phyloP scores from a whole-genome alignment of 2,888 invertebrate species.

The Orthonevra nobilis region DNA sequence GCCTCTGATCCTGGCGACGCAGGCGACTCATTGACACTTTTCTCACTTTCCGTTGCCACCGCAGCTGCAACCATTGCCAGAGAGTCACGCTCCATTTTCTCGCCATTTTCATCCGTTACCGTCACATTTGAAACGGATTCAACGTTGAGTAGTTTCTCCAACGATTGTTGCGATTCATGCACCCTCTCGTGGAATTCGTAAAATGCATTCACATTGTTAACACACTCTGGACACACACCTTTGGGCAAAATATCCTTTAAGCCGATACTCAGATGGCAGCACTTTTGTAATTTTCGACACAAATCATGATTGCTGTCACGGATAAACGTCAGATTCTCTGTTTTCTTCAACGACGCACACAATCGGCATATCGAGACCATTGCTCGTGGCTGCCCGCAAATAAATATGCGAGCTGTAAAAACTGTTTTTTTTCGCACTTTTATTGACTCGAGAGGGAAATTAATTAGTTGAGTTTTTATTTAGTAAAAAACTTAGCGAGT shows the following conservation, averaged over 20 bases:
- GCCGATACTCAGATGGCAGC: slow-evolving; percentile 72
- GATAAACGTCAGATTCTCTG: slow-evolving; percentile 68
- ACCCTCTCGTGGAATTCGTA: slow-evolving; percentile 73
- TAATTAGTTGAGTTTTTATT: too few species aligned
- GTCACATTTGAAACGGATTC: neutral
- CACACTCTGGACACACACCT: slow-evolving; percentile 73
- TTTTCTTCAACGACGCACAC: slow-evolving; percentile 74
- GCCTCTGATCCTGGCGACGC: neutral
- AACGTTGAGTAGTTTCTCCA: slow-evolving; percentile 61
- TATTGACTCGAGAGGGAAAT: too few species aligned
- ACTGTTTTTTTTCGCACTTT: too few species aligned
- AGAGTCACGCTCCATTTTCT: slow-evolving; percentile 6
- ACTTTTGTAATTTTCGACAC: slow-evolving; percentile 71
- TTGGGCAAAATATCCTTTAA: slow-evolving; percentile 72
- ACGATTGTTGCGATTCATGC: slow-evolving; percentile 74
- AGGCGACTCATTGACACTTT: neutral
- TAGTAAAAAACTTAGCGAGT: too few species aligned
- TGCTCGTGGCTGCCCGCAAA: too few species aligned
- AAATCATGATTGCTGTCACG: slow-evolving; percentile 71
- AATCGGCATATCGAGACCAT: slow-evolving; percentile 74
- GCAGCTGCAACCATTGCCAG: slow-evolving; percentile 14
- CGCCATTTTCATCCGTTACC: neutral
- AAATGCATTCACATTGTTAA: slow-evolving; percentile 69
- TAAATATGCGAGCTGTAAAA: too few species aligned
- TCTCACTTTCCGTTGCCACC: neutral